Conservation (phyloP, 92 coral and sea anemone species). For the Zoanthus sansibaricus region DNA sequence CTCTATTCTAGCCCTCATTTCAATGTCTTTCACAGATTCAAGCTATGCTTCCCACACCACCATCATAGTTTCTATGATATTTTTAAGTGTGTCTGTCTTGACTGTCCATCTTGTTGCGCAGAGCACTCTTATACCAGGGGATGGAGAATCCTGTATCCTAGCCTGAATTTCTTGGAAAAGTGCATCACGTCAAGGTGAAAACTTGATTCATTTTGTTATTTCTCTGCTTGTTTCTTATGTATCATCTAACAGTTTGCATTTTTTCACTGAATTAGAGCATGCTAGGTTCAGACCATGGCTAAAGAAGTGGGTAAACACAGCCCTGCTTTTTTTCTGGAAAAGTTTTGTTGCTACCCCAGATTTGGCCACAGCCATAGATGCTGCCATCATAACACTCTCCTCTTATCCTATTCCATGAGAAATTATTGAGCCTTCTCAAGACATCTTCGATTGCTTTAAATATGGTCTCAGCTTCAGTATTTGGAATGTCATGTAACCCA, state of each 20-base stretch:
- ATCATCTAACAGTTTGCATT: not conserved
- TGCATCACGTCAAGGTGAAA: not conserved
- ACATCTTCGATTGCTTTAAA: not conserved
- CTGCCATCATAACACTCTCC: not conserved
- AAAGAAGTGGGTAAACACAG: slow-evolving; percentile 53
- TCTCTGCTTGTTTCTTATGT: not conserved
- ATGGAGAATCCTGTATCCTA: not conserved
- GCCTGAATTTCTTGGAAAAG: not conserved
- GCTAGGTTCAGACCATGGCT: slow-evolving; percentile 50
- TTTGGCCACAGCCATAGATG: not conserved
- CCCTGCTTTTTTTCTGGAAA: slow-evolving; percentile 34
- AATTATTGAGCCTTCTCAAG: too few species aligned
- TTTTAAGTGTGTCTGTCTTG: not conserved
- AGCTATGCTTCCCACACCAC: not conserved
- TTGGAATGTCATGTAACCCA: too few species aligned
- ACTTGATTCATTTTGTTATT: not conserved
- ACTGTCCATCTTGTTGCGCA: not conserved
- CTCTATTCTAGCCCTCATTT: not conserved
- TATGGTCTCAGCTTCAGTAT: not conserved
- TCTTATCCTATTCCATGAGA: not conserved
- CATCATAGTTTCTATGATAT: not conserved
- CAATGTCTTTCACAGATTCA: not conserved
- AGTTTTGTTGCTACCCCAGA: slow-evolving; percentile 49
- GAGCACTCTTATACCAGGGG: not conserved
- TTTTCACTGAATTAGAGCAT: slow-evolving; percentile 30